phyloP scores from a whole-genome alignment of 2,113 vertebrate genomes.

The Trichomycterus rosablanca region DNA sequence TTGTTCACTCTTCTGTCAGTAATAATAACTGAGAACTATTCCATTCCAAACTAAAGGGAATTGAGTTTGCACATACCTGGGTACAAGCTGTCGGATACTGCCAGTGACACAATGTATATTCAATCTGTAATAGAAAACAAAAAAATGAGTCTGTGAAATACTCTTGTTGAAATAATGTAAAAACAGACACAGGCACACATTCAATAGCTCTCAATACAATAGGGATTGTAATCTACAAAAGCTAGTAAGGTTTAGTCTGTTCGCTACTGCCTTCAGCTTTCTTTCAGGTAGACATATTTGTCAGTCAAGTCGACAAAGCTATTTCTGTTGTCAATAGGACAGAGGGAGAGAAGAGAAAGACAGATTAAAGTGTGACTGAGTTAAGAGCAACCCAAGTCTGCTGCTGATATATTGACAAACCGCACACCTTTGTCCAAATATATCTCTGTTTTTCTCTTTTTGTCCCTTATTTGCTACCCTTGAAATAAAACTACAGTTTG shows the following conservation, averaged over 20 bases:
- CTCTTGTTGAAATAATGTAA: slow-evolving; percentile 27
- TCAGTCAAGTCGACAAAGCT: slow-evolving; percentile 72
- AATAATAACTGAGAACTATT: too few relatives aligned
- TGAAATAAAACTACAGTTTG: too few relatives aligned
- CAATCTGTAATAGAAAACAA: slow-evolving; percentile 22
- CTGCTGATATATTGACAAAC: slow-evolving; percentile 63
- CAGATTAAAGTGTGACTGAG: slow-evolving; percentile 72
- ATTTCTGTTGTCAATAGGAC: slow-evolving; percentile 72
- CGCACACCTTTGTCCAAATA: slow-evolving; percentile 18
- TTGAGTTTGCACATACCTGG: slow-evolving; percentile 29
- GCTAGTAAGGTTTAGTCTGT: slow-evolving; percentile 37
- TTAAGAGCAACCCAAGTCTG: slow-evolving; percentile 54
- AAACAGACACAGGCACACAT: slow-evolving; percentile 29
- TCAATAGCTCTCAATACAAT: slow-evolving; percentile 36
- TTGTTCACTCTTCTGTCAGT: too few relatives aligned
- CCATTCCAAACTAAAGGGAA: too few relatives aligned
- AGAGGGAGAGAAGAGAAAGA: slow-evolving; percentile 58
- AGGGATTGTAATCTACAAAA: slow-evolving; percentile 40
- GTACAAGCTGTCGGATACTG: slow-evolving; percentile 28
- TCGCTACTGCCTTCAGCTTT: slow-evolving; percentile 46
- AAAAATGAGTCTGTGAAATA: slow-evolving; percentile 24
- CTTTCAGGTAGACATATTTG: slow-evolving; percentile 73
- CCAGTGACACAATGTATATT: slow-evolving; percentile 32
- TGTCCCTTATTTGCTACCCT: not conserved
- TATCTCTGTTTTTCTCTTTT: slow-evolving; percentile 10